A percentile compares a stretch with the other conserved stretches of the same genome.
Conservation (phyloP, 2,797 vertebrate species). For the Periophthalmus magnuspinnatus region DNA sequence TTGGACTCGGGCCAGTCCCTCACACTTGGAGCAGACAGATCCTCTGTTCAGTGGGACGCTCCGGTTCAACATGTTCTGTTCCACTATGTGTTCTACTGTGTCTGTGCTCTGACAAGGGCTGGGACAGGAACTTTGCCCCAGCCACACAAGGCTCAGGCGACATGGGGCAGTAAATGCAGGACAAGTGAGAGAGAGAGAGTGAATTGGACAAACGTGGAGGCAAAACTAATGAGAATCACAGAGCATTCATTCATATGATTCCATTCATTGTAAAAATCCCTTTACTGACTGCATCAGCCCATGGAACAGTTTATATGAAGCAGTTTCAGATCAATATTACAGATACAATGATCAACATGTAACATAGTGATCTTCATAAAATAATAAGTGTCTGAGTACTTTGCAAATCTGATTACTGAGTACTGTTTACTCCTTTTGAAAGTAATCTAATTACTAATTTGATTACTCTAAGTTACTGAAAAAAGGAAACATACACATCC, state of each 20-base stretch:
- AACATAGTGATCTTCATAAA: too few species aligned
- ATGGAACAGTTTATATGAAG: too few species aligned
- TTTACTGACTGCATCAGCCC: background rate
- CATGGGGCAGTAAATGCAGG: background rate
- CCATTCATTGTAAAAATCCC: background rate
- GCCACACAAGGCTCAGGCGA: background rate
- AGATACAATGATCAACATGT: too few species aligned
- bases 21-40: background rate
- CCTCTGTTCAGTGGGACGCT: background rate
- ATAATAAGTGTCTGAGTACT: too few species aligned
- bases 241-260: background rate
- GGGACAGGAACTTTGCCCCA: background rate
- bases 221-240: slow-evolving; percentile 1
- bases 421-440: too few species aligned
- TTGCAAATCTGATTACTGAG: too few species aligned
- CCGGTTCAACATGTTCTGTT: slow-evolving; percentile 1
- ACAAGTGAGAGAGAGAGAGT: background rate
- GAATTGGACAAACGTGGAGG: background rate
- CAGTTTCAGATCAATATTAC: too few species aligned
- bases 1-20: background rate
- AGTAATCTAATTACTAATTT: too few species aligned
- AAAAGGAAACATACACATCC: too few species aligned
- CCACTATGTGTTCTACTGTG: background rate
- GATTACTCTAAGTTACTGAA: too few species aligned
- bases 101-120: background rate